Percentiles rank a stretch among this genome's conserved stretches.
Conservation (phyloP, 2,113 vertebrate genomes). For the Gambusia holbrooki region DNA sequence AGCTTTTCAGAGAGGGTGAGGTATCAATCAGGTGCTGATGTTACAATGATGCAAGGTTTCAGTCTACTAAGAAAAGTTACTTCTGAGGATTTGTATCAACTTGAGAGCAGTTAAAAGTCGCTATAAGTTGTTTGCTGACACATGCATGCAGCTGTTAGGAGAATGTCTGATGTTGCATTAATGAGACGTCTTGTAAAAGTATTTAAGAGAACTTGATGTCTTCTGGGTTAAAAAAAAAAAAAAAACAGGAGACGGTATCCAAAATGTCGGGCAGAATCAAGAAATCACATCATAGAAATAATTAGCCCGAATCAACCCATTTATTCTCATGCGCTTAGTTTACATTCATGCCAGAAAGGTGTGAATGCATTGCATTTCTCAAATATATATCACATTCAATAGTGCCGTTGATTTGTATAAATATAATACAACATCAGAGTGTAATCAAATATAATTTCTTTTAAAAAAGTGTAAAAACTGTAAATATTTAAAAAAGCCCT, state of each 20-base stretch:
- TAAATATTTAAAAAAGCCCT: constrained; percentile 11
- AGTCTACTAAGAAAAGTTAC: constrained; percentile 45
- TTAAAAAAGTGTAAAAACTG: constrained; percentile 35
- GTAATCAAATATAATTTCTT: constrained; percentile 59
- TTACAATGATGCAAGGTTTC: constrained; percentile 73
- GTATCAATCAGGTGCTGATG: constrained; percentile 77
- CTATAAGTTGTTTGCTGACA: constrained; percentile 15
- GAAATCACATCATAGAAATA: background rate
- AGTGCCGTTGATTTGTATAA: constrained; percentile 58
- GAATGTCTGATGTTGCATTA: constrained; percentile 17
- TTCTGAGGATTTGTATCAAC: constrained; percentile 38
- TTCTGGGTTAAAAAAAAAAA: background rate
- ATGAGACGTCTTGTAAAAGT: constrained; percentile 20
- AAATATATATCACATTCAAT: constrained; percentile 46
- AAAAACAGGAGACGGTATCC: background rate
- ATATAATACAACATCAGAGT: constrained; percentile 67
- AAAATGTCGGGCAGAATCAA: background rate
- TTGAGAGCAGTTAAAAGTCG: constrained; percentile 16
- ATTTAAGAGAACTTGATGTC: constrained; percentile 10
- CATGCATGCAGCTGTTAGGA: constrained; percentile 3
- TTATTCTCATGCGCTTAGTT: constrained; percentile 51
- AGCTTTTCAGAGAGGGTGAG: constrained; percentile 60
- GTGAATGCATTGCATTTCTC: constrained; percentile 32
- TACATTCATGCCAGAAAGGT: constrained; percentile 38
- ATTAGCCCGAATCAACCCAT: constrained; percentile 25